Percentiles rank a stretch among this genome's conserved stretches.
These are phyloP conservation scores for Thamnophis sirtalis DNA, from an alignment of 2,113 vertebrate species.

Conservation along the genomic window DNA sequence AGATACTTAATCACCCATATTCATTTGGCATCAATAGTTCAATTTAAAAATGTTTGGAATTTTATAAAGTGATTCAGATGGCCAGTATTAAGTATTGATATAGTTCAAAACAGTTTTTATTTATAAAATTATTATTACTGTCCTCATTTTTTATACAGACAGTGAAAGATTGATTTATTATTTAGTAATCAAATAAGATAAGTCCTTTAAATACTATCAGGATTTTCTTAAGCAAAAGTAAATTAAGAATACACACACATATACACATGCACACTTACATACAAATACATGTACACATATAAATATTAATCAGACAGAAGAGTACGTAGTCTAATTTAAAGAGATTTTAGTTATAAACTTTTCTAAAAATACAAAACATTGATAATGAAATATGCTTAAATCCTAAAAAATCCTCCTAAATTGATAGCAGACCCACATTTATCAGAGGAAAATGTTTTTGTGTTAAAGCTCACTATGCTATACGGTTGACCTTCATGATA, in stretches of 20 bases:
- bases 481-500: conserved; percentile 66
- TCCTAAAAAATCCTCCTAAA: conserved; percentile 50
- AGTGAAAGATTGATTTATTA: neutral
- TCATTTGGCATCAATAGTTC: conserved; percentile 47
- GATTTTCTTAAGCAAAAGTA: conserved; percentile 40
- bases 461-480: conserved; percentile 66
- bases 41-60: conserved; percentile 49
- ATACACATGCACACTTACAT: neutral
- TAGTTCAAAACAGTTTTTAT: conserved; percentile 14
- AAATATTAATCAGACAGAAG: neutral
- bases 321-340: conserved; percentile 20
- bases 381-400: conserved; percentile 61
- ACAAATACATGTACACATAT: neutral
- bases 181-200: conserved; percentile 14
- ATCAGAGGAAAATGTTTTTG: conserved; percentile 64
- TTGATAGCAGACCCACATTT: conserved; percentile 59
- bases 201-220: conserved; percentile 7
- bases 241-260: neutral
- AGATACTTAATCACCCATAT: conserved; percentile 36
- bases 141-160: conserved; percentile 21
- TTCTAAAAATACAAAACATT: conserved; percentile 28
- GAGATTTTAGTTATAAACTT: conserved; percentile 54
- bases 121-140: conserved; percentile 14
- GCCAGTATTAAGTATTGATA: conserved; percentile 38
- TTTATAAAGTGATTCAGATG: conserved; percentile 43